Evolutionary conservation across 2,797 vertebrate species (phyloP).

Genomic region (Lutjanus argentimaculatus): DNA sequence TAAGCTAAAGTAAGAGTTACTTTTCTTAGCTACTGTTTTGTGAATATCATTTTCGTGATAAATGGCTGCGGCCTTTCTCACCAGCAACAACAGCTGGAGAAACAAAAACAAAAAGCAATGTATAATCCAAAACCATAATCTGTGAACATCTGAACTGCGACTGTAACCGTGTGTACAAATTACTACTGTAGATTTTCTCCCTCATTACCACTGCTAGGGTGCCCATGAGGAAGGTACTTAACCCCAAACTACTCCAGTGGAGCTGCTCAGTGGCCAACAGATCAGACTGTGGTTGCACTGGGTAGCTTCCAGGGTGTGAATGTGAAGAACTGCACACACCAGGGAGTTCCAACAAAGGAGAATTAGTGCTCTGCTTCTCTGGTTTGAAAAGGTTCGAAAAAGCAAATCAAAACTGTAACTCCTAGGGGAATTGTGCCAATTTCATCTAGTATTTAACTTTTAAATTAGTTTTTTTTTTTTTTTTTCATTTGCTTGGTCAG

Average conservation of each 20-base stretch:
- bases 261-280: background rate
- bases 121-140: background rate
- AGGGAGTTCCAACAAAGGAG: background rate
- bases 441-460: background rate
- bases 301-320: background rate
- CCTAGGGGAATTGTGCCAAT: background rate
- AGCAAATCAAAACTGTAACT: background rate
- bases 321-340: background rate
- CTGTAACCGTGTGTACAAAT: slow-evolving; percentile 4
- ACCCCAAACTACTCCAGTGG: background rate
- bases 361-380: background rate
- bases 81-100: background rate
- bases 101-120: slow-evolving; percentile 7
- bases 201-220: background rate
- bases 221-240: background rate
- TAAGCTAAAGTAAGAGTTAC: background rate
- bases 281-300: background rate
- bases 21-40: background rate
- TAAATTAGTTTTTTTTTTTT: background rate
- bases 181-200: slow-evolving; percentile 1
- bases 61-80: background rate
- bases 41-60: background rate
- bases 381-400: background rate
- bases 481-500: too few species aligned
- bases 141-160: slow-evolving; percentile 13